Evolutionary conservation across 2,113 vertebrate species (phyloP), one percentile per base, ranked within the genome.

Genomic region (Myrmecobius fasciatus): DNA sequence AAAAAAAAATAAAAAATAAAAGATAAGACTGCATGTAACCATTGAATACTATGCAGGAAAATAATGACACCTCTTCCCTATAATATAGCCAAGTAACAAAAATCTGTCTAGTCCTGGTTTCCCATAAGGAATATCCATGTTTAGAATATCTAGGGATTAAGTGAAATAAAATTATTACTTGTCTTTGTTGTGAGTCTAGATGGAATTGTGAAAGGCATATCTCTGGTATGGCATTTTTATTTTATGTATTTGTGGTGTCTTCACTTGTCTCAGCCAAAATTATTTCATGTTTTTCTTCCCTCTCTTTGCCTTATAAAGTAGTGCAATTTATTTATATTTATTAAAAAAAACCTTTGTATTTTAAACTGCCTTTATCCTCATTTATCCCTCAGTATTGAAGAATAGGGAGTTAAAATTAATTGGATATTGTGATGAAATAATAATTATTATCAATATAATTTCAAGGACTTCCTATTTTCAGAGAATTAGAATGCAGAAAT

Each of bases 21-120:
- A 96, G 51, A 92, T 95, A 91, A 95, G 92, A 31, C 92, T 94
- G 25, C 75, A 83, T 96, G 75, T 95, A 92, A 10, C 91, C 26
- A 11, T 89, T 89, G 92, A 95, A 83, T 67, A 43, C 36, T 94
- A 91, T 92, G 91, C 75, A 94, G 91, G 95, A 93, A 53, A 53
- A 94, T 92, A 52, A 47, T 46, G 92, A 75, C 92, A 60, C 90
- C 83, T 88, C 91, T 92, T 43, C n/a, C 52, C 89, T 60, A 67
- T 89, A 90, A 24, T 36, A 10, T 36, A 91, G 92, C 93, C 95
- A 93, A 92, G 51, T 56, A 53, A 25, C 36, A 60, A 89, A 75
- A 51, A 7, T 91, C 53, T 94, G 95, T 60, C 93, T 96, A 91
- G 52, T 0, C 0, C 89, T 49, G 91, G 91, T 88, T 95, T 47